A percentile compares a stretch with the other conserved stretches of the same genome.
phyloP scores from a whole-genome alignment of 1,140 invertebrate species.

The Saccostrea echinata region DNA sequence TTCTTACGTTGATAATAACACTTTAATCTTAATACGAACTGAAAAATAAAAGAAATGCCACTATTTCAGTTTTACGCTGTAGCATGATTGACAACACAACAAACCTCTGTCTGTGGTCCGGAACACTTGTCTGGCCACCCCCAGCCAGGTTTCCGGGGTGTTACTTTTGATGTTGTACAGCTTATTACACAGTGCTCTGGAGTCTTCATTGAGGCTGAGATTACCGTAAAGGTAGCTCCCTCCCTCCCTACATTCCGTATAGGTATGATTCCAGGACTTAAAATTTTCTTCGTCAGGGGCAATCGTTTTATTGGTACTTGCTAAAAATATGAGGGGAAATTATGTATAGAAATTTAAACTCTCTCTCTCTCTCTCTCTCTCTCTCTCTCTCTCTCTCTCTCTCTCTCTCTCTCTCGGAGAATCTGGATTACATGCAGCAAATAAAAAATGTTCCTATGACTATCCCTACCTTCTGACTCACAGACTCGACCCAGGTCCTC shows the following conservation, averaged over 20 bases:
- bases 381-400: too few relatives aligned
- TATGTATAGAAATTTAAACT: too few relatives aligned
- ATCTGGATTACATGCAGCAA: too few relatives aligned
- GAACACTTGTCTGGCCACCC: not conserved
- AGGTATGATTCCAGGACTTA: not conserved
- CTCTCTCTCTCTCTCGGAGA: too few relatives aligned
- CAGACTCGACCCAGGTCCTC: constrained; percentile 8
- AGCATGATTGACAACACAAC: not conserved
- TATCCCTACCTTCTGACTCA: not conserved
- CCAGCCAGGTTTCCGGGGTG: constrained; percentile 4
- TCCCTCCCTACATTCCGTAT: not conserved
- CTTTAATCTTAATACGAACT: too few relatives aligned
- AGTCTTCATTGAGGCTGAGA: not conserved
- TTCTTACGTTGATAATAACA: too few relatives aligned
- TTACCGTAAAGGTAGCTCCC: not conserved
- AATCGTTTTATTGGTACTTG: constrained; percentile 1
- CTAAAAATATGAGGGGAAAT: not conserved
- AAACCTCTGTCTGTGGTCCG: not conserved
- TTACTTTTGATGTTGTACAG: constrained; percentile 5
- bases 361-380: too few relatives aligned
- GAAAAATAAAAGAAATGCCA: not conserved
- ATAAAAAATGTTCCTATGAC: too few relatives aligned
- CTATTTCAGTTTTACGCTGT: not conserved
- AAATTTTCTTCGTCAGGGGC: constrained; percentile 1
- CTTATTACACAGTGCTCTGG: not conserved